Percentiles rank a stretch among this genome's conserved stretches.
phyloP scores from a whole-genome alignment of 30 jellyfish, hydroid and myxozoan genomes.

The Hydractinia symbiolongicarpus region DNA sequence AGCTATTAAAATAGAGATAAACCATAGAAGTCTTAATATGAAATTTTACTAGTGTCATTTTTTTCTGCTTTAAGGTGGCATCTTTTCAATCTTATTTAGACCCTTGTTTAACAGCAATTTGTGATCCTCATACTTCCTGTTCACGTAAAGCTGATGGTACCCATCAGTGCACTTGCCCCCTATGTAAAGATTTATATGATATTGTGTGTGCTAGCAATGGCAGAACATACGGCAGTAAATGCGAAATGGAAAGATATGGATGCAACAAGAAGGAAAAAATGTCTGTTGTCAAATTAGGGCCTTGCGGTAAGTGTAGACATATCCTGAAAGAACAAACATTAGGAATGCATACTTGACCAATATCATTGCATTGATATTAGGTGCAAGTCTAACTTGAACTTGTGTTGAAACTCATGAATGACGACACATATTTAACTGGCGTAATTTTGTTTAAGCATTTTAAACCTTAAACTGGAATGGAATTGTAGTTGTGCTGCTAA shows the following conservation, averaged over 20 bases:
- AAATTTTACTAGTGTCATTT: too few relatives aligned
- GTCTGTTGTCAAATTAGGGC: slow-evolving; percentile 20
- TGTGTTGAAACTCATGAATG: neutral
- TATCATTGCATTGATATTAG: neutral
- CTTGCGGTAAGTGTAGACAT: slow-evolving; percentile 35
- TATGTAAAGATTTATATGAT: slow-evolving; percentile 13
- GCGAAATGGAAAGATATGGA: slow-evolving; percentile 38
- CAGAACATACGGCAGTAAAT: slow-evolving; percentile 59
- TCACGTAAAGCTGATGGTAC: slow-evolving; percentile 17
- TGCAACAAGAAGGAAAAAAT: slow-evolving; percentile 40
- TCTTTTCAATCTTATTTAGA: neutral
- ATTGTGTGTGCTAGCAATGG: slow-evolving; percentile 88
- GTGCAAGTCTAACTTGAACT: neutral
- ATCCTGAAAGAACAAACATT: neutral
- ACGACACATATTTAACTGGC: neutral
- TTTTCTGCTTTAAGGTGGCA: too few relatives aligned
- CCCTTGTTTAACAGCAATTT: slow-evolving; percentile 10
- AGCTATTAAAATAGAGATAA: too few relatives aligned
- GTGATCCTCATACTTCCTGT: slow-evolving; percentile 31
- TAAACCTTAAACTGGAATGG: too few relatives aligned
- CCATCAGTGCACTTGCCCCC: slow-evolving; percentile 33
- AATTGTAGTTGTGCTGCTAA: too few relatives aligned
- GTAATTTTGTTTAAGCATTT: neutral
- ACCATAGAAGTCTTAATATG: too few relatives aligned
- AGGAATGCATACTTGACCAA: too few relatives aligned